Base-by-base conservation (phyloP, 2,113 vertebrate genomes). In the Sakesphorus luctuosus region DNA sequence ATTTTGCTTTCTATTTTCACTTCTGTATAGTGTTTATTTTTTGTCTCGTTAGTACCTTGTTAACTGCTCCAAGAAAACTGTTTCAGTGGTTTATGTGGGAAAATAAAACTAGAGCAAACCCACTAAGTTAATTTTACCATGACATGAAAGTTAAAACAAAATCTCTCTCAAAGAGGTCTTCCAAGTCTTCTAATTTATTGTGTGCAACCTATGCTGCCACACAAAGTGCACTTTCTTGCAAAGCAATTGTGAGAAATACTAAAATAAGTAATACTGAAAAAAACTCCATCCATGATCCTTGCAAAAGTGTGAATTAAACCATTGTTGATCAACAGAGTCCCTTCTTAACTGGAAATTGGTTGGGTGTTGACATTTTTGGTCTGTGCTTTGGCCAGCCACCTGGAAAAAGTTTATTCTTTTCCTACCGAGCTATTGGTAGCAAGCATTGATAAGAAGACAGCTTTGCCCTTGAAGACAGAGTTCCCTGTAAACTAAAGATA, bases 271-370 rank as follows among this genome's bases (percentile, higher is more conserved):
- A 38, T 44, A 6, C 10, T 38, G 35, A 43, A 38, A 69, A 55
- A 77, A 7, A 0, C 0, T 16, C 0, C 15, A 6, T 3, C 2
- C 11, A 38, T 55, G 13, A 76, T 73, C 35, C n/a, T n/a, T 43
- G 18, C 7, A 80, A 84, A 86, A 72, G 3, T 2, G 0, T 59
- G 20, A 52, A 21, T 40, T 40, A 72, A 72, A 28, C 11, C 29
- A 40, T 43, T 65, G 24, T 6, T 75, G 13, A 67, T 33, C 36
- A 71, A 36, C 21, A 47, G 13, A 75, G 49, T 36, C 5, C 19
- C 7, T 50, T 74, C 31, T 49, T 40, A 40, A 11, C 38, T 40
- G 12, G 38, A 40, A 40, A 40, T 40, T 40, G 38, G 38, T 40
- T 40, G 38, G 38, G 38, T 40, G 38, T 40, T 40, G 38, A 40